phyloP scores from a whole-genome alignment of 2,888 invertebrate genomes.

The Caenorhabditis sp. region DNA sequence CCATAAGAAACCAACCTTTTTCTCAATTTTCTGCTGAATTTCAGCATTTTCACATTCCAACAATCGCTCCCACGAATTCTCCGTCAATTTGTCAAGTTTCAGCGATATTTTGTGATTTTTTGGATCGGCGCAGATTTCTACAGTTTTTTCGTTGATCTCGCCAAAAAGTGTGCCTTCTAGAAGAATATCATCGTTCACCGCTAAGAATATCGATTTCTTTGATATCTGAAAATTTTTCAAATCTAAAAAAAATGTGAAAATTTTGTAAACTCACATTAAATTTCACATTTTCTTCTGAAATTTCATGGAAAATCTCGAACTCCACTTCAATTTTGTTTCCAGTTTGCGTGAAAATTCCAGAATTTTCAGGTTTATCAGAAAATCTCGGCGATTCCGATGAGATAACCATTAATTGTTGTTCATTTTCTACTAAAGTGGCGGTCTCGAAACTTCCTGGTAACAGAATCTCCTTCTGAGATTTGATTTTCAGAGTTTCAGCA shows the following conservation, averaged over 20 bases:
- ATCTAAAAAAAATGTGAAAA: background rate
- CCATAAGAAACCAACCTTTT: background rate
- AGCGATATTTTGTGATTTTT: conserved; percentile 12
- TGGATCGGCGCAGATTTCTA: conserved; percentile 14
- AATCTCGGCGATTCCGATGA: conserved; percentile 11
- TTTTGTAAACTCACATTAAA: conserved; percentile 4
- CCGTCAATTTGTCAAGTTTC: conserved; percentile 18
- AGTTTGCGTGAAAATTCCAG: background rate
- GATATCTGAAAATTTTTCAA: background rate
- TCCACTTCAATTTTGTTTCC: conserved; percentile 2
- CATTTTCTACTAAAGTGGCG: conserved; percentile 6
- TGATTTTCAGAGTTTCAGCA: conserved; percentile 11
- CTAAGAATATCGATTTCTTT: conserved; percentile 9
- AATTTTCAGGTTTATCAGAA: background rate
- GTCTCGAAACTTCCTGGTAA: conserved; percentile 26
- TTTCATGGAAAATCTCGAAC: conserved; percentile 1
- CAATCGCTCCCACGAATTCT: conserved; percentile 38
- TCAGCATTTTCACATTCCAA: conserved; percentile 12
- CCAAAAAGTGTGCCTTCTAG: conserved; percentile 17
- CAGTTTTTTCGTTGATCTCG: conserved; percentile 16
- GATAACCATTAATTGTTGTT: conserved; percentile 12
- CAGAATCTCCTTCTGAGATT: conserved; percentile 4
- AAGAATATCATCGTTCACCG: conserved; percentile 7
- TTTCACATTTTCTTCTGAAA: conserved; percentile 19
- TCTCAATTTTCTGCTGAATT: background rate